Evolutionary conservation across 2,888 invertebrate genomes (phyloP), one percentile per base, ranked within the genome.

Genomic region (Cataglyphis albicans): DNA sequence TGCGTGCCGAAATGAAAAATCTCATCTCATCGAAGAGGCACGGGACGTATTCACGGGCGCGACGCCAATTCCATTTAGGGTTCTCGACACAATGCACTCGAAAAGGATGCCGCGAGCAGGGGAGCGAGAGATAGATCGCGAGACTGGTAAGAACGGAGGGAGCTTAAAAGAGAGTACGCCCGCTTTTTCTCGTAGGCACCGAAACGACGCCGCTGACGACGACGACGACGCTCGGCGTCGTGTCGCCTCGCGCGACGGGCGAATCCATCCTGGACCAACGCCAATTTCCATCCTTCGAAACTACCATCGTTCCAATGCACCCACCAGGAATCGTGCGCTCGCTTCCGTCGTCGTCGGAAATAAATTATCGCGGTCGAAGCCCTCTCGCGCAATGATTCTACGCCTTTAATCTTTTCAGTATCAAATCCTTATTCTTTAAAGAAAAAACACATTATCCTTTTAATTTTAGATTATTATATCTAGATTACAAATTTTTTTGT

Each of bases 41-140:
- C 83, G 87, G 68, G 84, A 52, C 52, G 7, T 74, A 86, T 86
- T 84, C 86, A 70, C 83, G 90, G 89, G 89, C 89, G 67, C 80
- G 68, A 25, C 70, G 84, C 89, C 89, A 89, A 90, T 89, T 90
- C 87, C 89, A 89, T 89, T 89, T 89, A 89, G 86, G 84, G 83
- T 63, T 61, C 64, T 82, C 83, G 73, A 75, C 64, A 82, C 83
- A 81, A 82, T 83, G 82, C 83, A 70, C 85, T 89, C 87, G 83
- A 87, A 64, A 35, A 32, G 38, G 57, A 57, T n/a, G 59, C 44
- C 59, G 80, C 57, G 65, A 64, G 70, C 70, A 29, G 63, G 48
- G 63, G 48, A 57, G 32, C 35, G 3, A 12, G 80, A 65, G 64
- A 82, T 57, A 55, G 25, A 21, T 52, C 63, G 41, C 76, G 63